These are phyloP conservation scores for Lepidochitona cinerea DNA, from an alignment of 2,888 invertebrate genomes.

Conservation along the genomic window DNA sequence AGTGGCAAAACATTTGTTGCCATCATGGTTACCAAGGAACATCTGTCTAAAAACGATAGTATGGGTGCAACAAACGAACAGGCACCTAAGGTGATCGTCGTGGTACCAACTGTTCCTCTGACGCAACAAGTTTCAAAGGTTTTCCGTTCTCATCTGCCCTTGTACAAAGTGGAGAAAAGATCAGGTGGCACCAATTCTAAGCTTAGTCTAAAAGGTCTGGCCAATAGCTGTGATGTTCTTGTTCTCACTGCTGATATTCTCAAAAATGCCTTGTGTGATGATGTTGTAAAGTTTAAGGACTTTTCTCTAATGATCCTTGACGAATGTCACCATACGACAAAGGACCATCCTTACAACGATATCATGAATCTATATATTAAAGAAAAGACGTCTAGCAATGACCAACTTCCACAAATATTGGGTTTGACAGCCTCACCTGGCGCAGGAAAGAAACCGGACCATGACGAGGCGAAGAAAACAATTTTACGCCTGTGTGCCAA, in stretches of 20 bases:
- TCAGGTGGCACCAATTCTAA: neutral
- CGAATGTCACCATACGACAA: neutral
- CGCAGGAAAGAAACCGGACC: neutral
- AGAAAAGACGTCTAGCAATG: neutral
- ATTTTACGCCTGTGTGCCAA: neutral
- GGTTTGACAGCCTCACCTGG: neutral
- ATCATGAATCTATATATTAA: neutral
- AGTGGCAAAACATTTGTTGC: neutral
- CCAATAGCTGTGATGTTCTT: neutral
- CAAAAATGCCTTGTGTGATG: neutral
- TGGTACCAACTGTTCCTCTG: neutral
- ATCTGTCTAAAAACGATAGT: neutral
- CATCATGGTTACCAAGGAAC: neutral
- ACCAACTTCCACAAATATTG: neutral
- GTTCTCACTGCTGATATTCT: neutral
- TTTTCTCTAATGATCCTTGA: neutral
- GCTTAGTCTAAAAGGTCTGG: neutral
- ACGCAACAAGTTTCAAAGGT: neutral
- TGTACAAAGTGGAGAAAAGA: neutral
- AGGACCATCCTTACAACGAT: neutral
- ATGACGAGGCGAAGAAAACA: neutral
- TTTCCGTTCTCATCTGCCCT: neutral
- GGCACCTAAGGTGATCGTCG: neutral
- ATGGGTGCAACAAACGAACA: neutral
- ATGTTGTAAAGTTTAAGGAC: neutral